Base-by-base conservation (phyloP, 1,140 invertebrate species). In the Cotesia chilonis region DNA sequence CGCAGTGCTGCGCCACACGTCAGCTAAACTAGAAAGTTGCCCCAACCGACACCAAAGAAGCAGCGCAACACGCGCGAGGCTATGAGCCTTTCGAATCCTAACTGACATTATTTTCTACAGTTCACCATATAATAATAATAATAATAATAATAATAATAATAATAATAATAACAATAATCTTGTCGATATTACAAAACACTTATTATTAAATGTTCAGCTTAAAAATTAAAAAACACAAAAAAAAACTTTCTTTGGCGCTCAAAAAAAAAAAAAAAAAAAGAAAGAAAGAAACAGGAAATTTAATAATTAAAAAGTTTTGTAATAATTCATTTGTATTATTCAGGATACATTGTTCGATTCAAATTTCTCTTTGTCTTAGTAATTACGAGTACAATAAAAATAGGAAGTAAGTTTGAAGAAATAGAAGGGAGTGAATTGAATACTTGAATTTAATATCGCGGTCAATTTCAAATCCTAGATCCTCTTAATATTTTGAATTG, bases 21-120 rank as follows among this genome's bases (percentile, higher is more conserved):
- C 78, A 81, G 79, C 80, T 81, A 82, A 85, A 85, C 84, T 87
- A 87, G 85, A 87, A 87, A 87, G 85, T 87, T 87, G 84, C 82
- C 79, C 79, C 81, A 77, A 76, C 81, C 80, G 76, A 80, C 81
- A 77, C 77, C 76, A 80, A 82, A 83, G 83, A 82, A 84, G 81
- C 82, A 70, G 73, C 78, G 74, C 76, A 47, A 47, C 75, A 72
- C 76, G 77, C 68, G 70, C 61, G 69, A 73, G 74, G 74, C 77
- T 84, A 83, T 77, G 76, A 83, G 78, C 83, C 84, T 86, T 87
- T 86, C 84, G 79, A 87, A 87, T 84, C 86, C 85, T 74, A 85
- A 84, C 78, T 78, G 76, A 59, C 60, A 72, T 75, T 70, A 70
- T 69, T 74, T 77, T 74, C 72, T 70, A 70, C 54, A 14, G 14